Evolutionary conservation across 2,113 vertebrate species (phyloP).

Genomic region (Caretta caretta): DNA sequence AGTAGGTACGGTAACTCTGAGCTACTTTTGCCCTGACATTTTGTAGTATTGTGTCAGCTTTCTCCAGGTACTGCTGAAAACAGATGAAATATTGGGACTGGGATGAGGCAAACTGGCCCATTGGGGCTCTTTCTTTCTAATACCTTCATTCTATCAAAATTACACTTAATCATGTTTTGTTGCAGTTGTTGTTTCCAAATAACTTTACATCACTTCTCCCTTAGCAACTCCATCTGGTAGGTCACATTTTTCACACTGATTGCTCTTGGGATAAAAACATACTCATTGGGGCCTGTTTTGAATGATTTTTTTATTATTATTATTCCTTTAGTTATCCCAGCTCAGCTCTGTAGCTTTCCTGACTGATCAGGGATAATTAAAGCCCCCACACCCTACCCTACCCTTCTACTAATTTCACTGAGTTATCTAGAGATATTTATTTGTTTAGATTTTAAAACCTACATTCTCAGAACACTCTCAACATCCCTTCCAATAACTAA

Average conservation of each 20-base stretch:
- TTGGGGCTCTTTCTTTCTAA: conserved; percentile 46
- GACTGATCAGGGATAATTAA: conserved; percentile 56
- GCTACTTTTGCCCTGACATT: not conserved
- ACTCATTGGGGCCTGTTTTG: conserved; percentile 67
- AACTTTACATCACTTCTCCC: conserved; percentile 53
- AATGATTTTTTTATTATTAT: conserved; percentile 63
- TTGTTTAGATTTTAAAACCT: conserved; percentile 25
- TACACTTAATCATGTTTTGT: conserved; percentile 38
- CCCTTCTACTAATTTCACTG: conserved; percentile 35
- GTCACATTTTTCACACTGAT: conserved; percentile 65
- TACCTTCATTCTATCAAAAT: conserved; percentile 61
- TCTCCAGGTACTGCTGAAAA: not conserved
- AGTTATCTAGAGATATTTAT: conserved; percentile 6
- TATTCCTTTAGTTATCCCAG: not conserved
- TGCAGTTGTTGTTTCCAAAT: conserved; percentile 59
- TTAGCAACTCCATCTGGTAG: conserved; percentile 73
- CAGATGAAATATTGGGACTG: conserved; percentile 23
- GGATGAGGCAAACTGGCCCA: not conserved
- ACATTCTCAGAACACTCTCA: conserved; percentile 15
- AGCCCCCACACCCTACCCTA: conserved; percentile 15
- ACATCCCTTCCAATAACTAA: not conserved
- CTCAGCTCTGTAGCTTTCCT: conserved; percentile 28
- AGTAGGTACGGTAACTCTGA: not conserved
- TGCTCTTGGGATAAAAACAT: conserved; percentile 77
- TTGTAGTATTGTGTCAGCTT: not conserved